These are phyloP conservation scores for Halichondria panicea DNA, from an alignment of 37 sponge, comb jelly and placozoan genomes.

Conservation along the genomic window DNA sequence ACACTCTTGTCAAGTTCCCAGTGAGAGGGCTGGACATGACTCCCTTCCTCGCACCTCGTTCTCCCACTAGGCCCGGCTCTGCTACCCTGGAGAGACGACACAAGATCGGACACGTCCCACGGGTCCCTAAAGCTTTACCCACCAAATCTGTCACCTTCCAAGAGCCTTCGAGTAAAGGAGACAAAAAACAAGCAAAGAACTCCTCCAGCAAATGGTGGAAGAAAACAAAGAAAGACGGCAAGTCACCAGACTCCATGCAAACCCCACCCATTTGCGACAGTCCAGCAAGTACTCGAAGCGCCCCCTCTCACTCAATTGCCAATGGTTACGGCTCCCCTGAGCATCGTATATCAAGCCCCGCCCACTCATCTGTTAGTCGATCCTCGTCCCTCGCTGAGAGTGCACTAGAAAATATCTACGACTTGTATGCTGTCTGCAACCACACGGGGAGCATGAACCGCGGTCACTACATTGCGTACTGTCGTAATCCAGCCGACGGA, in stretches of 20 bases:
- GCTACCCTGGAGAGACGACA: conserved; percentile 13
- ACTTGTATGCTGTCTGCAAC: conserved; percentile 90
- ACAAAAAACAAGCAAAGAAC: no score
- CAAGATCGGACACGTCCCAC: neutral
- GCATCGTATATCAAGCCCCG: neutral
- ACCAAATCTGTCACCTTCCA: conserved; percentile 42
- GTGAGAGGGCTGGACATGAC: conserved; percentile 79
- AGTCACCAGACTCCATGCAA: neutral
- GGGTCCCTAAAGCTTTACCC: neutral
- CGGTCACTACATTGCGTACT: conserved; percentile 92
- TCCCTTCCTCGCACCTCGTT: conserved; percentile 62
- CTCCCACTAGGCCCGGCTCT: conserved; percentile 10
- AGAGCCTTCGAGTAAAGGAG: neutral
- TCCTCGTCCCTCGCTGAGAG: no score
- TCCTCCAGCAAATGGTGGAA: no score
- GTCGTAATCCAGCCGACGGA: conserved; percentile 59
- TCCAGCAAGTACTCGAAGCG: conserved; percentile 37
- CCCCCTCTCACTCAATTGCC: conserved; percentile 33
- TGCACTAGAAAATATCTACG: conserved; percentile 67
- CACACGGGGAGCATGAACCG: conserved; percentile 78
- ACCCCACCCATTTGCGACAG: conserved; percentile 16
- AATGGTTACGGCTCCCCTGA: neutral
- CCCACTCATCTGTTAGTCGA: no score
- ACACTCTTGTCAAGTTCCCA: conserved; percentile 84
- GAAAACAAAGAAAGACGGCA: conserved; percentile 14